Evolutionary conservation across 2,888 invertebrate species (phyloP), one percentile per base, ranked within the genome.

Genomic region (Nomada hirtipes): DNA sequence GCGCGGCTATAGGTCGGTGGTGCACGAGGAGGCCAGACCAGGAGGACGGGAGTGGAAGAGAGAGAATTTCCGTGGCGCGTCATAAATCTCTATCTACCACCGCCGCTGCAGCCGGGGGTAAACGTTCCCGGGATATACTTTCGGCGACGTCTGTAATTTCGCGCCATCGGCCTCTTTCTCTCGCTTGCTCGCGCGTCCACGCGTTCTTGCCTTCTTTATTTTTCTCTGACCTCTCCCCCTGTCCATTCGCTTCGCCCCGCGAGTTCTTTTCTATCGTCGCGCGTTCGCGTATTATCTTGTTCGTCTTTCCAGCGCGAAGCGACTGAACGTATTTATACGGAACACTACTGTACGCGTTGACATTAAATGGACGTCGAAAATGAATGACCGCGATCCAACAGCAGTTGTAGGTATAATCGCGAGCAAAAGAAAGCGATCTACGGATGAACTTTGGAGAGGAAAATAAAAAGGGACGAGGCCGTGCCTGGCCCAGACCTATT

Each of bases 1-100:
- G 69, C 67, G 77, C 83, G 85, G 85, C 85, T 90, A 89, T 91
- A 90, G 91, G 90, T 91, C 91, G 91, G 87, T 87, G 86, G 88
- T 87, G 88, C 89, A 79, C 81, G 81, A 80, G 81, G 78, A 60
- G 85, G 79, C 57, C 67, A 68, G 72, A 77, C 76, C 50, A 67
- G 42, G 69, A 76, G 63, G 79, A 80, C 79, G 79, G 67, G 86
- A 77, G 84, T 77, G 79, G 78, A 84, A 76, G 84, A 79, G 79
- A 80, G 86, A 83, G 86, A 86, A 82, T 82, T 88, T 83, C 85
- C 85, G 83, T 85, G 88, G 86, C 86, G 85, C 85, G 81, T 88
- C 86, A 85, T 89, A 89, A 89, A 90, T 90, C 89, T 89, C 88
- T 88, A 89, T 88, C 88, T 83, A 73, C 76, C 71, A 44, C 20